Conservation (phyloP, 2,888 invertebrate genomes). For the Litoditis marina region DNA sequence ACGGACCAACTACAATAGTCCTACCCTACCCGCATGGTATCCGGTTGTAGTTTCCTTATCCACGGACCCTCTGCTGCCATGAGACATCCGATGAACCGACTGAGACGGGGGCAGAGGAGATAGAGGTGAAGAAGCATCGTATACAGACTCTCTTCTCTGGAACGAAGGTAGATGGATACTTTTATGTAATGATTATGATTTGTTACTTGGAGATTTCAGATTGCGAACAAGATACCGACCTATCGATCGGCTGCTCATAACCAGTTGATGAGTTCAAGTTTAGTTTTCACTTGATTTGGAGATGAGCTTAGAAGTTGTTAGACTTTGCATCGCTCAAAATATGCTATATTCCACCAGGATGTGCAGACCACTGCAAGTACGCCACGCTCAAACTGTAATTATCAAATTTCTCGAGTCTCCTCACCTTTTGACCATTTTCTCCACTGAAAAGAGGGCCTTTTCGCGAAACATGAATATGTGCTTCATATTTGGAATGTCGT, state of each 20-base stretch:
- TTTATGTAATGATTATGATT: too few relatives aligned
- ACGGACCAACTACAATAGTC: too few relatives aligned
- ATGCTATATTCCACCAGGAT: background rate
- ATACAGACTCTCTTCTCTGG: background rate
- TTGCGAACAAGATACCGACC: too few relatives aligned
- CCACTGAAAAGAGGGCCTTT: conserved; percentile 14
- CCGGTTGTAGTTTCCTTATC: conserved; percentile 1
- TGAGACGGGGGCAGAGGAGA: background rate
- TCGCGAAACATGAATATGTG: conserved; percentile 26
- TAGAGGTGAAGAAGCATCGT: background rate
- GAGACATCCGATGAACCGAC: background rate
- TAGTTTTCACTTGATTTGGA: background rate
- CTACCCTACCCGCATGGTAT: conserved; percentile 7
- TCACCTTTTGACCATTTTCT: conserved; percentile 15
- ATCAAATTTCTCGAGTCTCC: background rate
- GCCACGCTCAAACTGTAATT: too few relatives aligned
- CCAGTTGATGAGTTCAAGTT: too few relatives aligned
- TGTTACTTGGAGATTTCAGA: too few relatives aligned
- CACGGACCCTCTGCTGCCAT: background rate
- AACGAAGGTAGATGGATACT: too few relatives aligned
- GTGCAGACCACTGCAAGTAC: too few relatives aligned
- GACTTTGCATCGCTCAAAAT: background rate
- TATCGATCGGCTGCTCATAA: too few relatives aligned
- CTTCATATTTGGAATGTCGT: conserved; percentile 14
- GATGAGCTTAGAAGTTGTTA: background rate